These are phyloP conservation scores for Microtus ochrogaster DNA, from an alignment of 2,113 vertebrate genomes.

Conservation along the genomic window DNA sequence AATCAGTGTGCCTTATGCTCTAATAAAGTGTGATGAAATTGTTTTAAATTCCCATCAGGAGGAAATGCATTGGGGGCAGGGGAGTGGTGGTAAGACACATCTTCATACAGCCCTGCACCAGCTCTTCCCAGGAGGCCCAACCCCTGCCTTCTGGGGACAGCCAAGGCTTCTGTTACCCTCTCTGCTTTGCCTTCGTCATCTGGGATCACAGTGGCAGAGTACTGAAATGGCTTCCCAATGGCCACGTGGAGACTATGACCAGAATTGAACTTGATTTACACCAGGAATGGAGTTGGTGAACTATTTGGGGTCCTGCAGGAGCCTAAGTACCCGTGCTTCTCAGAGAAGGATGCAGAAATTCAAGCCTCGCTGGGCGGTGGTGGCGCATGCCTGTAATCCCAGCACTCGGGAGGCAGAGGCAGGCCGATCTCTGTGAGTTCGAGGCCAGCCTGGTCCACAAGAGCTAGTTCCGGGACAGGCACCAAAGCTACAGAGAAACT, in stretches of 20 bases:
- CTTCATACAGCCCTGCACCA: not conserved
- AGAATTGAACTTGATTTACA: slow-evolving; percentile 39
- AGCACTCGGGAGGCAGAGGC: too few relatives aligned
- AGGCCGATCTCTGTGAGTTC: too few relatives aligned
- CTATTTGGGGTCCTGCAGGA: not conserved
- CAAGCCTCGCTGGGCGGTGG: too few relatives aligned
- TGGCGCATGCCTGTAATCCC: too few relatives aligned
- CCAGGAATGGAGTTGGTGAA: not conserved
- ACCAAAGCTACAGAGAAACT: too few relatives aligned
- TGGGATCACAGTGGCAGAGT: slow-evolving; percentile 63
- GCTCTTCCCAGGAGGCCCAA: not conserved
- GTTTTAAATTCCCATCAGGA: not conserved
- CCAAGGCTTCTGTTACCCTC: not conserved
- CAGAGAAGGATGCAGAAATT: not conserved
- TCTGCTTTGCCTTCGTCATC: slow-evolving; percentile 55
- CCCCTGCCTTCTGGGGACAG: not conserved
- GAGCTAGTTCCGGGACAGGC: too few relatives aligned
- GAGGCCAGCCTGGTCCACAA: too few relatives aligned
- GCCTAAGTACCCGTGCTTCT: not conserved
- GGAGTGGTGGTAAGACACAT: not conserved
- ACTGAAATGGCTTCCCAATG: slow-evolving; percentile 20
- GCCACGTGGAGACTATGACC: slow-evolving; percentile 15
- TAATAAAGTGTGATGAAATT: not conserved
- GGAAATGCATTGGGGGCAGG: not conserved
- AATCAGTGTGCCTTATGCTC: not conserved